Conservation (phyloP, 2,113 vertebrate genomes). For the Anolis sagrei region DNA sequence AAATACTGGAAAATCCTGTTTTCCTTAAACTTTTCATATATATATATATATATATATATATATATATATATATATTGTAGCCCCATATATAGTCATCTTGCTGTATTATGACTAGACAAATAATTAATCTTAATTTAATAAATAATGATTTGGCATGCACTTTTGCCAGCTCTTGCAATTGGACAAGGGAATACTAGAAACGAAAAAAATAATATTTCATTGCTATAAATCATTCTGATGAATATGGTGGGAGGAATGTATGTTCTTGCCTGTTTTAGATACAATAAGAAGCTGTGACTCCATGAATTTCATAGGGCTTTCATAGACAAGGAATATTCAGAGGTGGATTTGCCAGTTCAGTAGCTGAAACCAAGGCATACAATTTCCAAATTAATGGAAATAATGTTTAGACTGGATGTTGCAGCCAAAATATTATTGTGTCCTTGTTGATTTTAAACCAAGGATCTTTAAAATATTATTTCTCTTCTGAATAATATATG, state of each 20-base stretch:
- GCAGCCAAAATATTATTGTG: background rate
- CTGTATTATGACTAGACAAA: conserved; percentile 34
- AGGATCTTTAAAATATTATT: background rate
- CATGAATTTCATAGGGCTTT: too few species aligned
- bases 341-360: too few species aligned
- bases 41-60: too few species aligned
- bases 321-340: too few species aligned
- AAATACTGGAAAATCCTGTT: conserved; percentile 6
- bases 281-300: too few species aligned
- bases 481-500: conserved; percentile 10
- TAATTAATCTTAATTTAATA: conserved; percentile 52
- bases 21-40: conserved; percentile 30
- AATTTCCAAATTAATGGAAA: background rate
- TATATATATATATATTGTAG: too few species aligned
- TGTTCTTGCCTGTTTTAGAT: background rate
- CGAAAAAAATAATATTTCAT: conserved; percentile 36
- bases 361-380: background rate
- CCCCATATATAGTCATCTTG: conserved; percentile 11
- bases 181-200: conserved; percentile 40
- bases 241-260: background rate
- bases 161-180: conserved; percentile 57
- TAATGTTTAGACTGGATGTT: background rate
- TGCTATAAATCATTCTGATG: conserved; percentile 27
- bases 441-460: background rate
- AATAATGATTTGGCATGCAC: conserved; percentile 35